These are phyloP conservation scores for Chiloscyllium punctatum DNA, from an alignment of 2,797 vertebrate species.

Conservation along the genomic window DNA sequence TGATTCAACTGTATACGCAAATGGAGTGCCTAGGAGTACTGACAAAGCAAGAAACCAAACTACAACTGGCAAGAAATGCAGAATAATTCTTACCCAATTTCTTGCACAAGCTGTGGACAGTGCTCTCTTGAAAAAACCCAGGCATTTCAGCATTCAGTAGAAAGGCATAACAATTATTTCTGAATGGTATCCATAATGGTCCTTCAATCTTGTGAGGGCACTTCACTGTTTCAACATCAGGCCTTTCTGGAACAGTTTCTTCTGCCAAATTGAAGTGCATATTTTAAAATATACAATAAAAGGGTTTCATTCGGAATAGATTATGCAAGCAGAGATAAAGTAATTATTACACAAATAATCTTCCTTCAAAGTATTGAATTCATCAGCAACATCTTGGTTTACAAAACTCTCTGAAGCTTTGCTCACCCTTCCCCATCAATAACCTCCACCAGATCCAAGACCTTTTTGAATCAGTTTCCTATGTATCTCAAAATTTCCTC, in stretches of 20 bases:
- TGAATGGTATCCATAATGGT: slow-evolving; percentile 87
- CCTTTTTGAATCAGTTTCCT: background rate
- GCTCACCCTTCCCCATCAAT: background rate
- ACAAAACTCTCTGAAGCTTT: background rate
- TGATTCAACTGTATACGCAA: background rate
- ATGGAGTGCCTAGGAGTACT: background rate
- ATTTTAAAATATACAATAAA: slow-evolving; percentile 40
- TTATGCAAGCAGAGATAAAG: background rate
- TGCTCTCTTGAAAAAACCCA: slow-evolving; percentile 49
- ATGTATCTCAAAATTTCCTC: background rate
- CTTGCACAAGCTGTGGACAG: slow-evolving; percentile 64
- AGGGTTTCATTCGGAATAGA: background rate
- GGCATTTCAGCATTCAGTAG: slow-evolving; percentile 67
- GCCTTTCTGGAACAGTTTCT: slow-evolving; percentile 60
- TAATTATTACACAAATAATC: background rate
- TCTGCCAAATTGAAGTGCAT: slow-evolving; percentile 40
- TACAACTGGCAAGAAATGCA: background rate
- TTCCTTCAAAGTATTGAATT: background rate
- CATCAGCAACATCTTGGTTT: background rate
- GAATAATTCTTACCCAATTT: slow-evolving; percentile 62
- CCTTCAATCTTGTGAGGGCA: slow-evolving; percentile 83
- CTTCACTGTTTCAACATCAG: slow-evolving; percentile 52
- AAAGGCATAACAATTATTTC: slow-evolving; percentile 83
- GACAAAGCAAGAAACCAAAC: background rate
- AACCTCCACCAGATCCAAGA: background rate